Evolutionary conservation across 2,797 vertebrate species (phyloP), one percentile per base, ranked within the genome.

Genomic region (Hoplostethus atlanticus): DNA sequence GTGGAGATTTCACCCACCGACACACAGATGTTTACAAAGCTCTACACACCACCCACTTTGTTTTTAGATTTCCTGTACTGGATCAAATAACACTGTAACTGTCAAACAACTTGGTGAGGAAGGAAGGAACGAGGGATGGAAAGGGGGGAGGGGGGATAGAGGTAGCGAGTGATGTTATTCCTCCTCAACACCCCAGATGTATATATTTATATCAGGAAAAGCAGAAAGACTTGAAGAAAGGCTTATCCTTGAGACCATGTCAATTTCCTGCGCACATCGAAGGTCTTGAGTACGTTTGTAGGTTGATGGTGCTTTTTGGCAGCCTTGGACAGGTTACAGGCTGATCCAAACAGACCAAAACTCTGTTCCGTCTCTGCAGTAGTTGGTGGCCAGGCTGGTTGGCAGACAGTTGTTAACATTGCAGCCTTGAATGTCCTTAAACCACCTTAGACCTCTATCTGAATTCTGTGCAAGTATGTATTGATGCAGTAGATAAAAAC

Each of bases 1-100:
- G 52, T 4, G 17, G 64, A 55, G 52, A 13, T 55, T 62, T 73
- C 71, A 69, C 65, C 48, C n/a, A 25, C 6, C 21, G 44, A 70
- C 42, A 71, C 42, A 66, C 53, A 44, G 31, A 64, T 79, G 77
- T 80, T 84, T 83, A 85, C 76, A 54, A 13, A 76, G 65, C 72
- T 48, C 72, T 58, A 40, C 71, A 79, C 80, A 64, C 64, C 77
- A 71, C 76, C 74, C 67, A 80, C 64, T 83, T 71, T 76, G 72
- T 74, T 88, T 77, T 71, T 46, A 69, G 71, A 80, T 64, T 82
- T 87, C 84, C 84, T 75, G 70, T 67, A 36, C 54, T 21, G 59
- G 54, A 88, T 79, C 63, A 87, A 85, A 81, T 53, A 64, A 84
- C 85, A 57, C 70, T 68, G 64, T 42, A 28, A 70, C 28, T 21